phyloP scores from a whole-genome alignment of 2,113 vertebrate species.

The Carassius auratus region DNA sequence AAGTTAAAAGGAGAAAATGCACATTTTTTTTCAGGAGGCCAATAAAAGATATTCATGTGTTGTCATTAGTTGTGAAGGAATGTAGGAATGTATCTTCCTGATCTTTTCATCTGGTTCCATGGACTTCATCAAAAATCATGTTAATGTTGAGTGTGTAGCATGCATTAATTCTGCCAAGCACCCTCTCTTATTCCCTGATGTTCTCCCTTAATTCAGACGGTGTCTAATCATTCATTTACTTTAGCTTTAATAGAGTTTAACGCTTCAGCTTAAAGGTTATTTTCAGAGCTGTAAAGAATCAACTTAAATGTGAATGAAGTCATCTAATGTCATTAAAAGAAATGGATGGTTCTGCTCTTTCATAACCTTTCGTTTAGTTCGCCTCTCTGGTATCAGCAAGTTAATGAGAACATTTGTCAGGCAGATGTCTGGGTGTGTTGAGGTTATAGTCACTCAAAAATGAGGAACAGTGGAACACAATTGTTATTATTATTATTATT shows the following conservation, averaged over 20 bases:
- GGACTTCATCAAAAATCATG: constrained; percentile 51
- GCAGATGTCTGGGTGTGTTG: neutral
- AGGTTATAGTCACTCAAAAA: constrained; percentile 1
- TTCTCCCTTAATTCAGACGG: constrained; percentile 41
- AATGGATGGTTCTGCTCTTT: constrained; percentile 31
- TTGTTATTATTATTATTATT: no score
- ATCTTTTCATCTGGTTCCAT: constrained; percentile 50
- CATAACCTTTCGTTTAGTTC: constrained; percentile 3
- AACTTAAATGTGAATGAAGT: constrained; percentile 55
- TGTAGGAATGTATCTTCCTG: constrained; percentile 16
- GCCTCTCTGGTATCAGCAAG: neutral
- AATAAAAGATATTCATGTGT: constrained; percentile 32
- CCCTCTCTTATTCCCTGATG: constrained; percentile 45
- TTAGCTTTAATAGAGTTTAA: constrained; percentile 17
- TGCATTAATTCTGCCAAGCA: constrained; percentile 45
- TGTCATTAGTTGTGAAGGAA: constrained; percentile 47
- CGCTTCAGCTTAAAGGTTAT: constrained; percentile 38
- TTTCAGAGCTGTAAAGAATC: constrained; percentile 43
- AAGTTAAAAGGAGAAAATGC: constrained; percentile 12
- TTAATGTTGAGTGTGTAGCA: constrained; percentile 37
- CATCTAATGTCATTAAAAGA: constrained; percentile 22
- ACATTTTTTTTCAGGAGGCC: constrained; percentile 16
- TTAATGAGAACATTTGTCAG: constrained; percentile 24
- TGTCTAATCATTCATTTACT: constrained; percentile 53
- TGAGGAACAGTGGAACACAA: neutral